These are phyloP conservation scores for Anastrepha ludens DNA, from an alignment of 1,140 invertebrate species.

Conservation along the genomic window DNA sequence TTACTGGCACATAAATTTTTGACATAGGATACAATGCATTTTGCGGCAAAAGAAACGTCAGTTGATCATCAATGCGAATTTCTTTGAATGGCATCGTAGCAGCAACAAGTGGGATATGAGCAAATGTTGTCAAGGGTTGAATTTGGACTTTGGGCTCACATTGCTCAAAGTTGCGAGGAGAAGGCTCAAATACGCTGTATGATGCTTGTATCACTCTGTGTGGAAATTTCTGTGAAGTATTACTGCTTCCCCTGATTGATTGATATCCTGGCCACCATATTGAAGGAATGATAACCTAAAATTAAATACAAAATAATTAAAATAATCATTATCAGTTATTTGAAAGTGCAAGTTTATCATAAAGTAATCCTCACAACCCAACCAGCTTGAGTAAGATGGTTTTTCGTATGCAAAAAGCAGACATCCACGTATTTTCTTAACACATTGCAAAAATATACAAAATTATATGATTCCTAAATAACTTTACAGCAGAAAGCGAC, in stretches of 20 bases:
- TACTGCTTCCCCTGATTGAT: constrained; percentile 77
- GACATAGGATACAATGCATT: constrained; percentile 90
- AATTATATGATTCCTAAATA: too few species aligned
- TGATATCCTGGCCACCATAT: constrained; percentile 89
- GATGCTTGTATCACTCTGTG: constrained; percentile 85
- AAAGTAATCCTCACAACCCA: too few species aligned
- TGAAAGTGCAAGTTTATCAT: neutral
- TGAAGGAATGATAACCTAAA: constrained; percentile 81
- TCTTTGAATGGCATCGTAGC: constrained; percentile 88
- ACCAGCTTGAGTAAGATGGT: too few species aligned
- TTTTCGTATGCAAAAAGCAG: too few species aligned
- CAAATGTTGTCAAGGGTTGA: constrained; percentile 77
- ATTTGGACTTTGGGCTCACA: constrained; percentile 85
- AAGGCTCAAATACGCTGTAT: constrained; percentile 88
- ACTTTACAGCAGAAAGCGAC: too few species aligned
- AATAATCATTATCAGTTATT: neutral
- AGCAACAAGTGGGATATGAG: constrained; percentile 81
- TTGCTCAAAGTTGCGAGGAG: constrained; percentile 79
- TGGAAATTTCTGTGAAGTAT: constrained; percentile 78
- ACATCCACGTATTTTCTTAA: too few species aligned
- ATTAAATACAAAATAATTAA: neutral
- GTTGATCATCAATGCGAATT: constrained; percentile 84
- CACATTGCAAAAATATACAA: too few species aligned
- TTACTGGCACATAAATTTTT: constrained; percentile 90
- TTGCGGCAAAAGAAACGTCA: constrained; percentile 90